Conservation (phyloP, 37 sponge, comb jelly and placozoan species). For the Oopsacas minuta region DNA sequence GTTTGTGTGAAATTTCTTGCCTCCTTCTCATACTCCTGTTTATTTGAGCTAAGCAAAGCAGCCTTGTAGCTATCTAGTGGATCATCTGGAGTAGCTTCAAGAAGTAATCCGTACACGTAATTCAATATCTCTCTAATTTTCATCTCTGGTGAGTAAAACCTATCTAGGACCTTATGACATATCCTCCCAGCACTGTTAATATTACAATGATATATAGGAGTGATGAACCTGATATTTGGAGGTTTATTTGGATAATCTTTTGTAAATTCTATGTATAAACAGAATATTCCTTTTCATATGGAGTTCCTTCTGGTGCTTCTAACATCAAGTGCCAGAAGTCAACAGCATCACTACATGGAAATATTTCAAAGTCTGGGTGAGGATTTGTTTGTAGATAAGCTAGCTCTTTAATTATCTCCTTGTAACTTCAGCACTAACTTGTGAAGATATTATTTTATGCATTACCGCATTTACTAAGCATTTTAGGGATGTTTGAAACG, state of each 20-base stretch:
- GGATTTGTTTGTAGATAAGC: neutral
- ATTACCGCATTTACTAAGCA: neutral
- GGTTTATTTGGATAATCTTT: conserved; percentile 15
- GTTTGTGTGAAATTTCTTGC: neutral
- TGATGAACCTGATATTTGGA: conserved; percentile 20
- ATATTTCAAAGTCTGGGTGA: neutral
- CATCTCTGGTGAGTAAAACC: neutral
- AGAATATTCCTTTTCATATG: conserved; percentile 7
- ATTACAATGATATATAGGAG: conserved; percentile 19
- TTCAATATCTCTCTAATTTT: neutral
- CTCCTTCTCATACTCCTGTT: neutral
- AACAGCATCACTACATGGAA: conserved; percentile 11
- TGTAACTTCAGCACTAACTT: neutral
- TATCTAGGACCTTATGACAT: neutral
- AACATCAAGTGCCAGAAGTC: conserved; percentile 5
- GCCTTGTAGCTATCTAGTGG: neutral
- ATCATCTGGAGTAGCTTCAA: neutral
- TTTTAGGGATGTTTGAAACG: neutral
- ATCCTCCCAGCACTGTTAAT: conserved; percentile 2
- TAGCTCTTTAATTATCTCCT: neutral
- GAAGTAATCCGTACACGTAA: neutral
- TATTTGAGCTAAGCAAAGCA: neutral
- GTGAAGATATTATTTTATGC: neutral
- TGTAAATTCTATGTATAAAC: conserved; percentile 7
- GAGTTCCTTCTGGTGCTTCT: neutral